Percentiles rank a stretch among this genome's conserved stretches.
Evolutionary conservation across 37 sponge, comb jelly and placozoan genomes (phyloP).

Genomic region (Corticium candelabrum): DNA sequence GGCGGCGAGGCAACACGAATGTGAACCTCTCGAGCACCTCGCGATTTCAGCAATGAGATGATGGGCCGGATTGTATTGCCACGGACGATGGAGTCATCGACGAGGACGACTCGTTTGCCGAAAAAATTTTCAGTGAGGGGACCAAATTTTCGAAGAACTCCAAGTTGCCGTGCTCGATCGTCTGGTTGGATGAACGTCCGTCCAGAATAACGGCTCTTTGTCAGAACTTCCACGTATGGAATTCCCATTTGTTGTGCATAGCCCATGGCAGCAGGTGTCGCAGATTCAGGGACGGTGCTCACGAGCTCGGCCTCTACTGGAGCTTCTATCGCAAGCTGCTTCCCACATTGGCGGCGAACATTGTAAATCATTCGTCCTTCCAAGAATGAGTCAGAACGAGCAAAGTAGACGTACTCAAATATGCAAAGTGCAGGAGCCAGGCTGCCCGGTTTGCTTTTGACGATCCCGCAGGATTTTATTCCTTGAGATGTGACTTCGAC

Average conservation of each 20-base stretch:
- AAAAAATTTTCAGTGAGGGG: conserved; percentile 5
- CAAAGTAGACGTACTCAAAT: conserved; percentile 17
- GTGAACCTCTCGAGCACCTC: conserved; percentile 15
- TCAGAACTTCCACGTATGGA: conserved; percentile 10
- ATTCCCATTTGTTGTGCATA: background rate
- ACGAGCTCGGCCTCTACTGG: conserved; percentile 23
- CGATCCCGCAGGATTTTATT: background rate
- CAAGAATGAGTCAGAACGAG: conserved; percentile 3
- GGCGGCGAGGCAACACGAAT: conserved; percentile 20
- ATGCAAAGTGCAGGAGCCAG: conserved; percentile 2
- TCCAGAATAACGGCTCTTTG: conserved; percentile 6
- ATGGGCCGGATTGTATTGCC: conserved; percentile 8
- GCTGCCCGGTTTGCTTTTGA: background rate
- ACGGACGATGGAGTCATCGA: conserved; percentile 19
- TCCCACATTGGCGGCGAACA: conserved; percentile 5
- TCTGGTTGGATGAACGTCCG: conserved; percentile 12
- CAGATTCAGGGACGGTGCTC: conserved; percentile 11
- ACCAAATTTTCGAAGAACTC: conserved; percentile 6
- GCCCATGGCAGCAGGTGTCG: conserved; percentile 21
- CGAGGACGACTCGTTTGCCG: conserved; percentile 14
- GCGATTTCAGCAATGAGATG: background rate
- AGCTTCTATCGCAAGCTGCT: background rate
- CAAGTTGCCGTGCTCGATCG: background rate
- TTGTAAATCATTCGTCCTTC: conserved; percentile 12
- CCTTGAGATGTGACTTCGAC: background rate